A percentile compares a stretch with the other conserved stretches of the same genome.
These are phyloP conservation scores for Shinisaurus crocodilurus DNA, from an alignment of 2,113 vertebrate species.

Conservation along the genomic window DNA sequence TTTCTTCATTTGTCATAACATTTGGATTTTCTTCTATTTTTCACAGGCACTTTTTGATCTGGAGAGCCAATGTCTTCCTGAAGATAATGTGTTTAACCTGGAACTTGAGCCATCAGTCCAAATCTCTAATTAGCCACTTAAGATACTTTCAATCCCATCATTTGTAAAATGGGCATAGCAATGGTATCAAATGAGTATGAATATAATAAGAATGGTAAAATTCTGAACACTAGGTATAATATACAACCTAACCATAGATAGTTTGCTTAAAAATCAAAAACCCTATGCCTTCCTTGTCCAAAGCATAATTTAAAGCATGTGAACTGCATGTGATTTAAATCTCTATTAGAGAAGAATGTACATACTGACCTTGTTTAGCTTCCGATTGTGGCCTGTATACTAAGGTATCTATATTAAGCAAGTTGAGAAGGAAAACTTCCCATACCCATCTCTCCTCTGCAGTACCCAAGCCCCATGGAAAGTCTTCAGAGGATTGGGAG, in stretches of 20 bases:
- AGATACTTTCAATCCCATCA: neutral
- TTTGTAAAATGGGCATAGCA: neutral
- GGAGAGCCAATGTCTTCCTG: neutral
- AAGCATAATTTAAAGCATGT: neutral
- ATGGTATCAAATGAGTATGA: neutral
- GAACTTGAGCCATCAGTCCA: too few species aligned
- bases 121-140: neutral
- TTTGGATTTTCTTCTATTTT: neutral
- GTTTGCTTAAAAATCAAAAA: neutral
- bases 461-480: too few species aligned
- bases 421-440: neutral
- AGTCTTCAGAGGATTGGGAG: neutral
- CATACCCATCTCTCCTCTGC: neutral
- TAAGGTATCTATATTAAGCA: neutral
- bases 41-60: neutral
- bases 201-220: neutral
- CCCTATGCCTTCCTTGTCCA: neutral
- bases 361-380: neutral
- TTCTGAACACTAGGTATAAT: neutral
- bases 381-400: too few species aligned
- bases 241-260: neutral
- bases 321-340: neutral
- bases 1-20: neutral
- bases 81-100: neutral
- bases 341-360: neutral